A percentile compares a stretch with the other conserved stretches of the same genome.
Evolutionary conservation across 2,113 vertebrate genomes (phyloP).

Genomic region (Pedetes capensis): DNA sequence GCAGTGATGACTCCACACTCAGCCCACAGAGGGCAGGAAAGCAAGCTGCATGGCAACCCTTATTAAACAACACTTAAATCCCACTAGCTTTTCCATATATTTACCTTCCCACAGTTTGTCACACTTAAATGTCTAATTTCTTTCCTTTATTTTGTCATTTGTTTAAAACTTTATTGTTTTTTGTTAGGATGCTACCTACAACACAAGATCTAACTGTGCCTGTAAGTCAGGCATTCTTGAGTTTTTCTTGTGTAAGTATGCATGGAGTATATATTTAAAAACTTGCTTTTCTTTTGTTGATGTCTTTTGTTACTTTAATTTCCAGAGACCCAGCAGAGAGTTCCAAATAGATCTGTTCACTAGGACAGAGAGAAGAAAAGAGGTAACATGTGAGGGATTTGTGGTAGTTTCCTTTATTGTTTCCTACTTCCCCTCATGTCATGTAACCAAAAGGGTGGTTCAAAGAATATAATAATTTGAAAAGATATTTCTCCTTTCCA

Average conservation of each 20-base stretch:
- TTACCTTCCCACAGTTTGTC: background rate
- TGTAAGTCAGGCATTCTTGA: background rate
- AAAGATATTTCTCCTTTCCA: background rate
- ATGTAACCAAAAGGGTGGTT: background rate
- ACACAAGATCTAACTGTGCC: background rate
- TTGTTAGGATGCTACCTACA: background rate
- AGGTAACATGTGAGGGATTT: fast-evolving
- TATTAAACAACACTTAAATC: background rate
- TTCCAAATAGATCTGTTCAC: background rate
- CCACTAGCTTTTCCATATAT: too few species aligned
- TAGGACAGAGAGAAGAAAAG: background rate
- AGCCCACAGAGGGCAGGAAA: background rate
- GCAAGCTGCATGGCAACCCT: background rate
- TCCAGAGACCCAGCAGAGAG: background rate
- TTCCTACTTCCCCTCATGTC: background rate
- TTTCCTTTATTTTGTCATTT: background rate
- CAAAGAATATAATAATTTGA: background rate
- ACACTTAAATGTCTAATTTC: background rate
- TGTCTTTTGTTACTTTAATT: background rate
- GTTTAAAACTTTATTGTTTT: background rate
- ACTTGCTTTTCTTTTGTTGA: background rate
- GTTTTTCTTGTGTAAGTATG: background rate
- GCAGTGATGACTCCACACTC: background rate
- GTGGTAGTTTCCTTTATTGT: background rate
- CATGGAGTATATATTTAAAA: too few species aligned